A percentile compares a stretch with the other conserved stretches of the same genome.
Conservation (phyloP, 2,113 vertebrate species). For the Burhinus oedicnemus region DNA sequence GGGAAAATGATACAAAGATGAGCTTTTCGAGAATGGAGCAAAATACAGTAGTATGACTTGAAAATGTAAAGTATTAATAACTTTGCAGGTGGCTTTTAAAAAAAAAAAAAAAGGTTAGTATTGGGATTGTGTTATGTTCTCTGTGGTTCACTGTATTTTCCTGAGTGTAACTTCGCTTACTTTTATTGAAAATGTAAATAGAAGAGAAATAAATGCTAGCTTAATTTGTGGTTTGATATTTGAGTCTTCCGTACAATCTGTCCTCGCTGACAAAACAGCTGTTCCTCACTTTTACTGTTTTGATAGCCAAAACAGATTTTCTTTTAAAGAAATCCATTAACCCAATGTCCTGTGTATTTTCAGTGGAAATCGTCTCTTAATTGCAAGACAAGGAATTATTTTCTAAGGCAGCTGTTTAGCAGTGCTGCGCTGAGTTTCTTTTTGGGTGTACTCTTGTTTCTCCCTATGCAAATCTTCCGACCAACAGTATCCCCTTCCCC, state of each 20-base stretch:
- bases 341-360: constrained; percentile 73
- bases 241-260: constrained; percentile 73
- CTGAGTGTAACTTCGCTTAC: constrained; percentile 35
- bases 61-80: background rate
- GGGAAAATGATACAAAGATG: background rate
- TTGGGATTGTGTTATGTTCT: constrained; percentile 5
- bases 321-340: constrained; percentile 77
- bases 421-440: background rate
- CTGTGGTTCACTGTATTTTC: constrained; percentile 14
- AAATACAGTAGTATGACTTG: background rate
- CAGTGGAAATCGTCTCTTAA: constrained; percentile 73
- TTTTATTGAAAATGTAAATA: constrained; percentile 81
- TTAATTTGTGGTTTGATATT: constrained; percentile 70
- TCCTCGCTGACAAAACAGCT: constrained; percentile 77
- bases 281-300: constrained; percentile 74
- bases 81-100: background rate
- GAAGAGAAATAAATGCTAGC: constrained; percentile 72
- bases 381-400: constrained; percentile 72
- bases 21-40: background rate
- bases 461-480: background rate
- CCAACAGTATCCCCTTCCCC: background rate
- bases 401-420: constrained; percentile 63
- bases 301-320: constrained; percentile 77
- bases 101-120: background rate
- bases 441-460: background rate